A percentile compares a stretch with the other conserved stretches of the same genome.
Evolutionary conservation across 2,113 vertebrate species (phyloP).

Genomic region (Stercorarius parasiticus): DNA sequence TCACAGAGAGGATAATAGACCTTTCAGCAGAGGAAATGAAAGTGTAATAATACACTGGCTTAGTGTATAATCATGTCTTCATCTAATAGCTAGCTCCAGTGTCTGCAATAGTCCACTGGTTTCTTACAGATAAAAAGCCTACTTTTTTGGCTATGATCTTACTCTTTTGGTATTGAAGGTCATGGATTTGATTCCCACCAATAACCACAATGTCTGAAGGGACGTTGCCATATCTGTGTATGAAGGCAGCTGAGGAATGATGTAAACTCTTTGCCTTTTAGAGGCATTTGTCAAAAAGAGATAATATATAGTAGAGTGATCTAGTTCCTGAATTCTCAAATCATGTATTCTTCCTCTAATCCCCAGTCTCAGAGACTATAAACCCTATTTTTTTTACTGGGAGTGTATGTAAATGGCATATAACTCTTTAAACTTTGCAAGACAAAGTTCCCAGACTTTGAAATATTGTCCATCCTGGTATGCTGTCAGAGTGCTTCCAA

Average conservation of each 20-base stretch:
- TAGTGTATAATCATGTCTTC: slow-evolving; percentile 47
- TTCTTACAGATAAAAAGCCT: not conserved
- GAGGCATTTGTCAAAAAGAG: not conserved
- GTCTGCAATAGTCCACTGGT: not conserved
- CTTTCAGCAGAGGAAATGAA: slow-evolving; percentile 55
- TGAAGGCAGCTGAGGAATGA: not conserved
- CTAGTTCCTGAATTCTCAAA: not conserved
- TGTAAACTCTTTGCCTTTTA: not conserved
- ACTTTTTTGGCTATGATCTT: not conserved
- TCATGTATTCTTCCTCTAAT: not conserved
- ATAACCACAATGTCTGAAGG: not conserved
- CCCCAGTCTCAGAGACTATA: not conserved
- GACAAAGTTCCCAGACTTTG: not conserved
- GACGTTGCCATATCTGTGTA: not conserved
- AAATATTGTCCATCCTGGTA: not conserved
- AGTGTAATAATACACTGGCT: slow-evolving; percentile 33
- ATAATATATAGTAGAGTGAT: not conserved
- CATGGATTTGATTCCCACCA: not conserved
- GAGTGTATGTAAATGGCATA: not conserved
- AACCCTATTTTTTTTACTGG: not conserved
- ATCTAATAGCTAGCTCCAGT: not conserved
- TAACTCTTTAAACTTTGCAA: not conserved
- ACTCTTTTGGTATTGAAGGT: not conserved
- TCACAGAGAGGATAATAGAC: slow-evolving; percentile 46
- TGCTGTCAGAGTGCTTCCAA: not conserved